These are phyloP conservation scores for Quadroppia sp. DNA, from an alignment of 2,888 invertebrate species.

Conservation along the genomic window DNA sequence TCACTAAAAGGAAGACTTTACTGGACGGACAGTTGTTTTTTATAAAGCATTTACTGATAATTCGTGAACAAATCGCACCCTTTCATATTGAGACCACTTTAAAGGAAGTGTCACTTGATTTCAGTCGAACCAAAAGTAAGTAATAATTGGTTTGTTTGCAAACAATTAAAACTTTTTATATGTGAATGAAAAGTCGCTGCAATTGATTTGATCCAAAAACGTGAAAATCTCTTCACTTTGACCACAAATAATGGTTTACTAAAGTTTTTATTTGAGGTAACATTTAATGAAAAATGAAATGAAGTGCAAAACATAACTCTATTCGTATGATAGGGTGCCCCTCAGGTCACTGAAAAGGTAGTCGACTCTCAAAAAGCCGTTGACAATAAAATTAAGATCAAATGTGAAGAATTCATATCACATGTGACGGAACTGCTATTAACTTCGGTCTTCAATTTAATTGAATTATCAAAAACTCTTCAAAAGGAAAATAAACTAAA, in stretches of 20 bases:
- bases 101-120: constrained; percentile 88
- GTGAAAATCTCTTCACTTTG: constrained; percentile 78
- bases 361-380: constrained; percentile 94
- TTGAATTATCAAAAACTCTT: constrained; percentile 52
- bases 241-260: constrained; percentile 83
- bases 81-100: constrained; percentile 89
- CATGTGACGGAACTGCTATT: background rate
- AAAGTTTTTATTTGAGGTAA: constrained; percentile 65
- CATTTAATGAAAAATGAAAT: too few relatives aligned
- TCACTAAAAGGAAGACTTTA: constrained; percentile 67
- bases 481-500: constrained; percentile 52
- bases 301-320: too few relatives aligned
- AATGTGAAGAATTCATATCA: constrained; percentile 82
- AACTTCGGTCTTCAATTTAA: constrained; percentile 28
- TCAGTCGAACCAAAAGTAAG: constrained; percentile 56
- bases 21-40: constrained; percentile 95
- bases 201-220: constrained; percentile 61
- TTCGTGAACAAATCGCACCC: constrained; percentile 96
- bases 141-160: background rate
- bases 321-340: constrained; percentile 67
- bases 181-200: constrained; percentile 54
- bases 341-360: constrained; percentile 83
- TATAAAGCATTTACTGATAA: constrained; percentile 92
- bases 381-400: constrained; percentile 80
- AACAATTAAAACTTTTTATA: background rate